phyloP scores from a whole-genome alignment of 2,113 vertebrate genomes.

The Spilogale gracilis region DNA sequence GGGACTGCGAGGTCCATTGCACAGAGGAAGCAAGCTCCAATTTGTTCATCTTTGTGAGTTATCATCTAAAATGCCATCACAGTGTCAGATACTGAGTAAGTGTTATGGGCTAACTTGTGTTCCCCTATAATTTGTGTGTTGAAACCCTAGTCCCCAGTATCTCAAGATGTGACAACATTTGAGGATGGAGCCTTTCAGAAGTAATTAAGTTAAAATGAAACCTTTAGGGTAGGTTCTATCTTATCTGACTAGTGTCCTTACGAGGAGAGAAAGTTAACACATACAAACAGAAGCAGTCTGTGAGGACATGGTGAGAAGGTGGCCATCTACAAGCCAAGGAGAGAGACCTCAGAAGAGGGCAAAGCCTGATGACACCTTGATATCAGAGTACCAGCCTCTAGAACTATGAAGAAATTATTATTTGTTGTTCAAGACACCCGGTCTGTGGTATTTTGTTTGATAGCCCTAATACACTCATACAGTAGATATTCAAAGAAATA shows the following conservation, averaged over 20 bases:
- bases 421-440: not conserved
- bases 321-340: not conserved
- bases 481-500: not conserved
- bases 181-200: not conserved
- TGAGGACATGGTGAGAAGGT: not conserved
- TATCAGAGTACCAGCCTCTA: not conserved
- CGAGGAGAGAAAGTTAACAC: not conserved
- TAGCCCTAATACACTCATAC: not conserved
- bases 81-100: not conserved
- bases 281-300: not conserved
- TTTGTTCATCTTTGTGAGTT: not conserved
- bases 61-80: not conserved
- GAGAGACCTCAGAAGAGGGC: not conserved
- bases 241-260: not conserved
- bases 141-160: no score
- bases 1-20: not conserved
- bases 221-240: not conserved
- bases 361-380: not conserved
- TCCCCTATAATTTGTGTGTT: not conserved
- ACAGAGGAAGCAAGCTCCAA: not conserved
- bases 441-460: not conserved
- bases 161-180: not conserved
- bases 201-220: not conserved
- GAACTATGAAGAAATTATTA: not conserved
- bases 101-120: not conserved